Evolutionary conservation across 2,113 vertebrate species (phyloP).

Genomic region (Caracal caracal): DNA sequence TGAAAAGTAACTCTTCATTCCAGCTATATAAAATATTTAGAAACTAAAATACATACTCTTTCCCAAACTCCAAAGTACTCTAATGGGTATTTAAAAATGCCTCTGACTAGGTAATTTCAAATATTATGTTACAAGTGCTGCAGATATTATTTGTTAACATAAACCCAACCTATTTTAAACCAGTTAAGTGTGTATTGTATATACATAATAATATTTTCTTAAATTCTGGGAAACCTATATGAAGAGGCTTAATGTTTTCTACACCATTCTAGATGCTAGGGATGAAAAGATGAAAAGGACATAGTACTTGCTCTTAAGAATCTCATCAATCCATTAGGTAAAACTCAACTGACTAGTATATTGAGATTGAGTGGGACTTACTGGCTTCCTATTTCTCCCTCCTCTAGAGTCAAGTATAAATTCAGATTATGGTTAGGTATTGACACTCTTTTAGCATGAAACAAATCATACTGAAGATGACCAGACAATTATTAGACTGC

Average conservation of each 20-base stretch:
- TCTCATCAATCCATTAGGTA: background rate
- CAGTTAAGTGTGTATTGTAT: background rate
- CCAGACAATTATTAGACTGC: background rate
- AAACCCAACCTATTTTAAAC: background rate
- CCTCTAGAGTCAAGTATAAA: background rate
- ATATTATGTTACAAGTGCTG: background rate
- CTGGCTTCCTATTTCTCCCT: background rate
- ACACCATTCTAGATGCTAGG: background rate
- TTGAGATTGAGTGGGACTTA: background rate
- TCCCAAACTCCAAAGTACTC: background rate
- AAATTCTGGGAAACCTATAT: background rate
- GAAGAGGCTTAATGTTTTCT: background rate
- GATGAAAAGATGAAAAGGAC: background rate
- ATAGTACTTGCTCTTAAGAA: background rate
- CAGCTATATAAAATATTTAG: background rate
- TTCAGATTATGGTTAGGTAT: background rate
- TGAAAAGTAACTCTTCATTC: background rate
- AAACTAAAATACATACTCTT: background rate
- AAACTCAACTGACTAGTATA: background rate
- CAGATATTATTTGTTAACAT: background rate
- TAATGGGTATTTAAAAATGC: background rate
- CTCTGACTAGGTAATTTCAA: background rate
- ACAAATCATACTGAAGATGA: background rate
- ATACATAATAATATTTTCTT: background rate
- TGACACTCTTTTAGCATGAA: background rate